Conservation (phyloP, 2,797 vertebrate genomes). For the Neomorphus geoffroyi region DNA sequence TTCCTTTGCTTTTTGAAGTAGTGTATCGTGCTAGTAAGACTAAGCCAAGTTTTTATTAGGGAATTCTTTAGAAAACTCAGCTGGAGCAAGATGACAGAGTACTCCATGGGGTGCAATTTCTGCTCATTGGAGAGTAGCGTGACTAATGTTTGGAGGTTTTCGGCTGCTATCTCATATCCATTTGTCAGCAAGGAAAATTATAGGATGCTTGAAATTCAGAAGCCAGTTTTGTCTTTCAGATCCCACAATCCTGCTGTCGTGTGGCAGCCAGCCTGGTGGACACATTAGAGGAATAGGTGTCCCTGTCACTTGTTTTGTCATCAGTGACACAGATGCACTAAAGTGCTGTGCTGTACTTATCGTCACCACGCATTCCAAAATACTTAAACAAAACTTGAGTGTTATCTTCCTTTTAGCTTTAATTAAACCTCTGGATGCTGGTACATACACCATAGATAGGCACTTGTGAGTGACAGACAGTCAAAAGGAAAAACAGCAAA, state of each 20-base stretch:
- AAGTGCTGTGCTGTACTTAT: not conserved
- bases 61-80: not conserved
- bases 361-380: not conserved
- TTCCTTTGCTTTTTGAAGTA: not conserved
- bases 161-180: not conserved
- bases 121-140: not conserved
- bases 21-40: not conserved
- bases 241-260: fast-evolving
- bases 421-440: not conserved
- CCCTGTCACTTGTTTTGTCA: not conserved
- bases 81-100: not conserved
- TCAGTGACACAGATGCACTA: fast-evolving
- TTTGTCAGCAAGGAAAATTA: slow-evolving; percentile 23
- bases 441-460: fast-evolving
- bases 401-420: not conserved
- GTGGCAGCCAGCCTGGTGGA: not conserved
- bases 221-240: not conserved
- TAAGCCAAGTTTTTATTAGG: not conserved
- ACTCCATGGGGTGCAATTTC: not conserved
- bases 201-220: not conserved
- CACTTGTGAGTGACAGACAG: not conserved
- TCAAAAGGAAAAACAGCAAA: not conserved
- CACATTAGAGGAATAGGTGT: not conserved
- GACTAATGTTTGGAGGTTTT: slow-evolving; percentile 26
- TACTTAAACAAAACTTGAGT: not conserved